Conservation (phyloP, 2,888 invertebrate species). For the Mythimna albipuncta region DNA sequence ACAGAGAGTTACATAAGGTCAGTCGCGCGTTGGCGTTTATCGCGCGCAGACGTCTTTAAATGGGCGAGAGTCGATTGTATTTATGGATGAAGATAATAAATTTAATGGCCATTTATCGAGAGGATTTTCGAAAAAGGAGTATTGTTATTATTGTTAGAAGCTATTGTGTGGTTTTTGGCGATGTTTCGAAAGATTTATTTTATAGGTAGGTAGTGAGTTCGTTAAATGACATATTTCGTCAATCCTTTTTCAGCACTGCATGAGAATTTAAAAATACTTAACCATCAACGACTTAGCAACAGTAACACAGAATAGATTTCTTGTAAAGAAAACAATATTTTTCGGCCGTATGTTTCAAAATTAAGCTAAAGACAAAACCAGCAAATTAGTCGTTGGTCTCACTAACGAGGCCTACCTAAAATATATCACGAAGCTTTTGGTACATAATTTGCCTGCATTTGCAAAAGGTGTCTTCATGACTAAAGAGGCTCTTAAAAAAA, state of each 20-base stretch:
- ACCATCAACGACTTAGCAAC: background rate
- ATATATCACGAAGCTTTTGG: background rate
- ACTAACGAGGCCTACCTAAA: too few relatives aligned
- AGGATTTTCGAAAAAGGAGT: conserved; percentile 38
- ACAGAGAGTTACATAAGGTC: conserved; percentile 62
- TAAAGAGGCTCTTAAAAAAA: too few relatives aligned
- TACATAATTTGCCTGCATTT: too few relatives aligned
- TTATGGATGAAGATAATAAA: conserved; percentile 57
- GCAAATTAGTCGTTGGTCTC: background rate
- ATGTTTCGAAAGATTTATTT: conserved; percentile 29
- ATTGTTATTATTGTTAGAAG: conserved; percentile 14
- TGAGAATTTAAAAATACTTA: background rate
- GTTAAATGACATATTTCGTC: conserved; percentile 6
- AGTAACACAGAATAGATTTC: background rate
- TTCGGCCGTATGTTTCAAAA: background rate
- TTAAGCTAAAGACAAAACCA: background rate
- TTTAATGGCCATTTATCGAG: conserved; percentile 46
- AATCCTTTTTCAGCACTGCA: conserved; percentile 5
- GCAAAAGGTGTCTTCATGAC: too few relatives aligned
- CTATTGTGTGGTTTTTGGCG: conserved; percentile 17
- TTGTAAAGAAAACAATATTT: background rate
- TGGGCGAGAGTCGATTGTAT: conserved; percentile 48
- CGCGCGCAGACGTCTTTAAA: conserved; percentile 63
- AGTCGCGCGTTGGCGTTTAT: conserved; percentile 73
- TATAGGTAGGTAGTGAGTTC: background rate